Conservation (phyloP, 1,140 invertebrate species). For the Pemphigus obesinymphae region DNA sequence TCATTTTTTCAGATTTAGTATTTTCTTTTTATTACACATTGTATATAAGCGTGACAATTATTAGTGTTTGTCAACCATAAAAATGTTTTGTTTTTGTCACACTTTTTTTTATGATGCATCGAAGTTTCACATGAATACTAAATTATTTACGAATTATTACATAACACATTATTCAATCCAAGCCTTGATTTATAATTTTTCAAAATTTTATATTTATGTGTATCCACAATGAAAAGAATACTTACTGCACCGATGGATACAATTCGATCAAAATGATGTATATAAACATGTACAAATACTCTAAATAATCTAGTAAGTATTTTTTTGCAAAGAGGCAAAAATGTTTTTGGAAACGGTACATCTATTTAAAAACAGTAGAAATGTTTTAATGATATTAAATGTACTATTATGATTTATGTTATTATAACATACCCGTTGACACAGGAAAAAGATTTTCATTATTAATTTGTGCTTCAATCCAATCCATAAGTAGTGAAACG, state of each 20-base stretch:
- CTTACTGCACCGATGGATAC: slow-evolving; percentile 82
- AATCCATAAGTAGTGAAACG: slow-evolving; percentile 85
- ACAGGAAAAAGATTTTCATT: slow-evolving; percentile 82
- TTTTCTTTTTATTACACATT: too few relatives aligned
- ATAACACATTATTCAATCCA: too few relatives aligned
- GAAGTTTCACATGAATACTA: too few relatives aligned
- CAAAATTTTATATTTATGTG: too few relatives aligned
- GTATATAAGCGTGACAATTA: too few relatives aligned
- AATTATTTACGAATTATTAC: too few relatives aligned
- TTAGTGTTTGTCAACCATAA: too few relatives aligned
- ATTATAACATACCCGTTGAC: slow-evolving; percentile 52
- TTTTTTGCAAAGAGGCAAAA: slow-evolving; percentile 74
- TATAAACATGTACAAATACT: slow-evolving; percentile 95
- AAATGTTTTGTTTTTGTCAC: too few relatives aligned
- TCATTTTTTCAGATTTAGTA: too few relatives aligned
- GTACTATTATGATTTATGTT: not conserved
- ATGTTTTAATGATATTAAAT: slow-evolving; percentile 36
- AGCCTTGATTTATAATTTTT: too few relatives aligned
- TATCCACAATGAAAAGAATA: slow-evolving; percentile 47
- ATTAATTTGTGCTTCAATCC: slow-evolving; percentile 90
- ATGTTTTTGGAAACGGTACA: slow-evolving; percentile 85
- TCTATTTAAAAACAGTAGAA: slow-evolving; percentile 55
- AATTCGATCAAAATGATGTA: slow-evolving; percentile 91
- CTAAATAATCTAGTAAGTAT: slow-evolving; percentile 86
- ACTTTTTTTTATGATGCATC: too few relatives aligned